A percentile compares a stretch with the other conserved stretches of the same genome.
Conservation (phyloP, 2,888 invertebrate species). For the Campoplex capitator region DNA sequence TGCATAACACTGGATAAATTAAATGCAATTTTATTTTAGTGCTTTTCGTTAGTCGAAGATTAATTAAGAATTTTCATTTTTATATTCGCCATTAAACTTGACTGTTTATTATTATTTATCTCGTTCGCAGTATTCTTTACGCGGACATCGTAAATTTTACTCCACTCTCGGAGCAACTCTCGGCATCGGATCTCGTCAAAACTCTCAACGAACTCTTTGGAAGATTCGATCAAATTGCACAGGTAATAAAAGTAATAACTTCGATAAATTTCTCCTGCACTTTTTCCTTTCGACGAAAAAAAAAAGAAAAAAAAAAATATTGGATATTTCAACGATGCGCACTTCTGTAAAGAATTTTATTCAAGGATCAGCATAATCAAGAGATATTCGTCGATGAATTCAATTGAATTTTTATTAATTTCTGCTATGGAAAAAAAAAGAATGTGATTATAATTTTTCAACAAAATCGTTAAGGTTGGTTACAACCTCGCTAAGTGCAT, state of each 20-base stretch:
- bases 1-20: background rate
- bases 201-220: conserved; percentile 98
- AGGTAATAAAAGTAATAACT: conserved; percentile 87
- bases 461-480: background rate
- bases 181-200: conserved; percentile 97
- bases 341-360: background rate
- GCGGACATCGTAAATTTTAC: conserved; percentile 99
- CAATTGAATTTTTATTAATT: background rate
- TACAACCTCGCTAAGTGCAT: background rate
- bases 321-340: background rate
- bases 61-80: background rate
- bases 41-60: background rate
- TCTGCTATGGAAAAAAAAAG: background rate
- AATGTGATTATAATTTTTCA: background rate
- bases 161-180: conserved; percentile 96
- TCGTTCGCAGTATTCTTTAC: conserved; percentile 91
- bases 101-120: conserved; percentile 38
- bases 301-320: background rate
- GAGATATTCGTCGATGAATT: background rate
- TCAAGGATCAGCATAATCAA: background rate
- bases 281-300: background rate
- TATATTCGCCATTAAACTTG: background rate
- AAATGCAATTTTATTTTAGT: background rate
- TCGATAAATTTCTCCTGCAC: background rate
- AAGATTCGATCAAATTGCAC: conserved; percentile 98